Conservation (phyloP, 2,888 invertebrate species). For the Eupsilia transversa region DNA sequence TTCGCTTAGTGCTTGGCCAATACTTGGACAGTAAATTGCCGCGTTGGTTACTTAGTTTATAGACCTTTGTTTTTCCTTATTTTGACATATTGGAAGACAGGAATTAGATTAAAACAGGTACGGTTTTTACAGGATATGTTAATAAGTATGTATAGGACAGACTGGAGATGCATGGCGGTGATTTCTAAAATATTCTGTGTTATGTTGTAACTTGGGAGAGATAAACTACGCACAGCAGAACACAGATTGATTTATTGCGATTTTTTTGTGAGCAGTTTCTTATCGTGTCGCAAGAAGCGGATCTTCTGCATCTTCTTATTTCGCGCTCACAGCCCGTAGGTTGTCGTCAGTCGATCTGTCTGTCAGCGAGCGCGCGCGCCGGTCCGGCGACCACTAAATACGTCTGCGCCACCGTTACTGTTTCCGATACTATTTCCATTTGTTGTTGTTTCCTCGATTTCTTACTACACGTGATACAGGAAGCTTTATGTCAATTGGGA, state of each 20-base stretch:
- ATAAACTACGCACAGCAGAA: not conserved
- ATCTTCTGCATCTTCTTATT: conserved; percentile 48
- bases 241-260: not conserved
- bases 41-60: not conserved
- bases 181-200: not conserved
- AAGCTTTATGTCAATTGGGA: conserved; percentile 70
- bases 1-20: not conserved
- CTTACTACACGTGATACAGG: conserved; percentile 75
- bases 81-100: too few species aligned
- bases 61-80: too few species aligned
- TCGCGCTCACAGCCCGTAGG: conserved; percentile 28
- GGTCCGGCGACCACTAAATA: conserved; percentile 79
- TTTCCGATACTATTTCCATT: conserved; percentile 86
- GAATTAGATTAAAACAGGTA: too few species aligned
- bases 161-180: not conserved
- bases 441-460: conserved; percentile 79
- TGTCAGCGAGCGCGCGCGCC: conserved; percentile 74
- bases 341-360: conserved; percentile 84
- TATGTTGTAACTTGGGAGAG: not conserved
- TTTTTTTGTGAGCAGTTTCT: not conserved
- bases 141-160: not conserved
- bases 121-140: not conserved
- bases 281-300: not conserved
- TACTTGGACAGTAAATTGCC: not conserved
- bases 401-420: conserved; percentile 83